Percentiles rank a stretch among this genome's conserved stretches.
These are phyloP conservation scores for Hemicordylus capensis DNA, from an alignment of 2,113 vertebrate species.

Conservation along the genomic window DNA sequence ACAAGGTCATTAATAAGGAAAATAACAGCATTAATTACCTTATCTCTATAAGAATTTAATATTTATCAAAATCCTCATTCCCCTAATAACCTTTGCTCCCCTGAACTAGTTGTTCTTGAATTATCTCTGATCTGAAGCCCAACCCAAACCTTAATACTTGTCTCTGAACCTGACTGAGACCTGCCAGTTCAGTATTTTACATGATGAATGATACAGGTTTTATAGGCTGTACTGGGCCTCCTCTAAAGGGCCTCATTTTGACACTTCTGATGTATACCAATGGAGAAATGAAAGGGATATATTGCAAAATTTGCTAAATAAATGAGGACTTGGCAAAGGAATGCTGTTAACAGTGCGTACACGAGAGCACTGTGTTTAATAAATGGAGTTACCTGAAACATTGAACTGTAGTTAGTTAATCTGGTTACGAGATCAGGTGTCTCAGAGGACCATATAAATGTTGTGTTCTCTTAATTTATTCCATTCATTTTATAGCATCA, in stretches of 20 bases:
- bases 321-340: background rate
- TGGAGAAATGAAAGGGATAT: background rate
- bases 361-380: background rate
- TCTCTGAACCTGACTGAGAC: too few relatives aligned
- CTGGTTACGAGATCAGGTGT: accelerated
- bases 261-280: background rate
- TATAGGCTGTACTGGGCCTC: background rate
- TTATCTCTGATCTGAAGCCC: too few relatives aligned
- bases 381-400: background rate
- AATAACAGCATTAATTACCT: too few relatives aligned
- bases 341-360: background rate
- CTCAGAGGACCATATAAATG: background rate
- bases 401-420: background rate
- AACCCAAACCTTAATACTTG: too few relatives aligned
- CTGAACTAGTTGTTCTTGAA: too few relatives aligned
- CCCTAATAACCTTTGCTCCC: too few relatives aligned
- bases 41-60: too few relatives aligned
- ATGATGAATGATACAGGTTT: background rate
- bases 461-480: background rate
- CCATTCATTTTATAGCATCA: background rate
- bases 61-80: too few relatives aligned
- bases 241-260: background rate
- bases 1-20: too few relatives aligned
- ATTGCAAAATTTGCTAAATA: background rate
- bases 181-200: background rate